phyloP scores from a whole-genome alignment of 2,888 invertebrate species.

The Drosophila atripex region DNA sequence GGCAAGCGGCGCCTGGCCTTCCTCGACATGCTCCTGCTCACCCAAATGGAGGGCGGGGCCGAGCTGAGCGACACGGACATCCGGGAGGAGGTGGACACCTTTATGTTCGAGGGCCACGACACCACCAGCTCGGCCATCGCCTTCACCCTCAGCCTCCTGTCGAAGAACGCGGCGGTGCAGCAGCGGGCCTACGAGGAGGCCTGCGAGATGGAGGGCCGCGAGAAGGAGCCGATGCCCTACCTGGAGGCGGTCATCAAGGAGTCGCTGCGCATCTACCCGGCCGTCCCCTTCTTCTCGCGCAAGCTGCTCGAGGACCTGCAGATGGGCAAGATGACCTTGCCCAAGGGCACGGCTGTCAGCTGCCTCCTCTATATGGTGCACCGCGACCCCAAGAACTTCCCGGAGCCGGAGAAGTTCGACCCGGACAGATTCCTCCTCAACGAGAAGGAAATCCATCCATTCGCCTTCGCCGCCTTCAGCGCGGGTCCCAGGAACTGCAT shows the following conservation, averaged over 20 bases:
- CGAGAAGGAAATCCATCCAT: slow-evolving; percentile 79
- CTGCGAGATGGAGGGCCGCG: slow-evolving; percentile 79
- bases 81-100: slow-evolving; percentile 86
- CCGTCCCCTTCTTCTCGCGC: slow-evolving; percentile 85
- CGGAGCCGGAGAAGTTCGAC: slow-evolving; percentile 83
- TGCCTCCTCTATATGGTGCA: slow-evolving; percentile 84
- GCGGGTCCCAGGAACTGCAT: slow-evolving; percentile 83
- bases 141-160: slow-evolving; percentile 85
- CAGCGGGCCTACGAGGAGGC: slow-evolving; percentile 84
- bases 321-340: slow-evolving; percentile 82
- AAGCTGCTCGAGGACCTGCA: slow-evolving; percentile 83
- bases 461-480: slow-evolving; percentile 81
- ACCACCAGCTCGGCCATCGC: slow-evolving; percentile 85
- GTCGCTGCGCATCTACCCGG: slow-evolving; percentile 85
- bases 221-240: slow-evolving; percentile 84
- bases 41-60: slow-evolving; percentile 82
- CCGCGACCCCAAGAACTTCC: slow-evolving; percentile 84
- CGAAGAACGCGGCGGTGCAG: slow-evolving; percentile 84
- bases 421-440: slow-evolving; percentile 80
- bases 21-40: slow-evolving; percentile 84
- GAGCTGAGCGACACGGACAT: slow-evolving; percentile 84
- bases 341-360: slow-evolving; percentile 82
- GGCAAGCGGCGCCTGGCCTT: slow-evolving; percentile 83
- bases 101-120: slow-evolving; percentile 86
- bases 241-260: slow-evolving; percentile 86